Evolutionary conservation across 2,888 invertebrate species (phyloP).

Genomic region (Sceliomorpha sp.): DNA sequence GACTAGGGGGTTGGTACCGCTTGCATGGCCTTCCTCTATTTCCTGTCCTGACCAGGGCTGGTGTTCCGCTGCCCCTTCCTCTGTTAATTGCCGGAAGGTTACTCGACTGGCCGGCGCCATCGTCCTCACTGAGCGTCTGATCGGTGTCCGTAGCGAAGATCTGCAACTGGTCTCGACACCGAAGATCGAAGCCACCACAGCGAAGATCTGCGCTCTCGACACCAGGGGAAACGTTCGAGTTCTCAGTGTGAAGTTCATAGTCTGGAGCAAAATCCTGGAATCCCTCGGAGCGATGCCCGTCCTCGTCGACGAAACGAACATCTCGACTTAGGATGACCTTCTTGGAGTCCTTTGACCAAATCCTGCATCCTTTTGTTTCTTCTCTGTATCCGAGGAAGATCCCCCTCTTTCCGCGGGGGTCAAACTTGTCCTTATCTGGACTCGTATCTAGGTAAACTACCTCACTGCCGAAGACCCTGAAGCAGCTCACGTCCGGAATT

Average conservation of each 20-base stretch:
- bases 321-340: constrained; percentile 5
- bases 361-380: constrained; percentile 11
- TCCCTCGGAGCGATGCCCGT: not conserved
- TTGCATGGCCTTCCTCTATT: too few species aligned
- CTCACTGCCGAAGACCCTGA: constrained; percentile 35
- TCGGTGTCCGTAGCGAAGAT: too few species aligned
- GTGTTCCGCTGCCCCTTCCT: not conserved
- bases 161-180: too few species aligned
- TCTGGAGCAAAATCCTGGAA: not conserved
- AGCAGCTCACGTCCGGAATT: constrained; percentile 24
- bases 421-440: constrained; percentile 34
- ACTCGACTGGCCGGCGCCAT: not conserved
- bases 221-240: too few species aligned
- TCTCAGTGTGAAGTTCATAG: not conserved
- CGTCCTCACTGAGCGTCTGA: not conserved
- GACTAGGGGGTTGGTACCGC: too few species aligned
- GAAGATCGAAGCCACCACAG: too few species aligned
- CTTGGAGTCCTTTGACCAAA: constrained; percentile 3
- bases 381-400: constrained; percentile 13
- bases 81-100: not conserved
- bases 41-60: constrained; percentile 3
- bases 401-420: constrained; percentile 14
- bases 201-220: too few species aligned
- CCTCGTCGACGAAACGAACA: not conserved
- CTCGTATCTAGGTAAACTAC: constrained; percentile 21